phyloP scores from a whole-genome alignment of 2,113 vertebrate genomes.

The Dromiciops gliroides region DNA sequence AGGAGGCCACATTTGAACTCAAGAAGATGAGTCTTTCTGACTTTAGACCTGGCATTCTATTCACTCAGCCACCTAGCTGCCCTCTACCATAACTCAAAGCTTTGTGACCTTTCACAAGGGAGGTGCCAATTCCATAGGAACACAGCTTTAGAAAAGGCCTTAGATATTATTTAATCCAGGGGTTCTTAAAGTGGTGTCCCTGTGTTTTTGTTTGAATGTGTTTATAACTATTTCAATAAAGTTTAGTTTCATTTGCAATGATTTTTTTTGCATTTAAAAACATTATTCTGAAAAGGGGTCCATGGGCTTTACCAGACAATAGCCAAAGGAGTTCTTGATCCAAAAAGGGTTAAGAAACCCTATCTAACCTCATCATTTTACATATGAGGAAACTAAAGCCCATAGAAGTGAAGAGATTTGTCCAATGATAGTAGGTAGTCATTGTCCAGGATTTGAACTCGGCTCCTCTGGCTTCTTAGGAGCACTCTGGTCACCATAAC shows the following conservation, averaged over 20 bases:
- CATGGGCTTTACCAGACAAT: background rate
- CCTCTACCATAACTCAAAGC: too few relatives aligned
- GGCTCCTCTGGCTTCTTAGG: background rate
- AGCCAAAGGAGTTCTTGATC: background rate
- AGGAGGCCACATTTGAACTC: background rate
- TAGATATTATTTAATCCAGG: background rate
- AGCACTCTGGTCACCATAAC: too few relatives aligned
- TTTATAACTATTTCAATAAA: background rate
- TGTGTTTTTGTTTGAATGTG: background rate
- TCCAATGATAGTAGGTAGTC: background rate
- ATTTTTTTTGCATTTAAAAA: background rate
- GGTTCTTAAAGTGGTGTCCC: background rate
- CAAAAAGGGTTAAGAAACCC: background rate
- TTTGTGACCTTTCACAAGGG: too few relatives aligned
- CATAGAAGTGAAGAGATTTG: background rate
- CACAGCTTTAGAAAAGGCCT: background rate
- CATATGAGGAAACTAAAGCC: background rate
- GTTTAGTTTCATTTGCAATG: background rate
- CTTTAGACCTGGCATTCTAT: background rate
- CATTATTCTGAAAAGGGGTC: background rate
- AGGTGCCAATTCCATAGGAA: background rate
- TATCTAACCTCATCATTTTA: background rate
- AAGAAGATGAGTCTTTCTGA: background rate
- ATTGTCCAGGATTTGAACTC: too few relatives aligned
- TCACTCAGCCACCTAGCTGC: too few relatives aligned